phyloP scores from a whole-genome alignment of 2,797 vertebrate genomes.

The Pipistrellus nathusii region DNA sequence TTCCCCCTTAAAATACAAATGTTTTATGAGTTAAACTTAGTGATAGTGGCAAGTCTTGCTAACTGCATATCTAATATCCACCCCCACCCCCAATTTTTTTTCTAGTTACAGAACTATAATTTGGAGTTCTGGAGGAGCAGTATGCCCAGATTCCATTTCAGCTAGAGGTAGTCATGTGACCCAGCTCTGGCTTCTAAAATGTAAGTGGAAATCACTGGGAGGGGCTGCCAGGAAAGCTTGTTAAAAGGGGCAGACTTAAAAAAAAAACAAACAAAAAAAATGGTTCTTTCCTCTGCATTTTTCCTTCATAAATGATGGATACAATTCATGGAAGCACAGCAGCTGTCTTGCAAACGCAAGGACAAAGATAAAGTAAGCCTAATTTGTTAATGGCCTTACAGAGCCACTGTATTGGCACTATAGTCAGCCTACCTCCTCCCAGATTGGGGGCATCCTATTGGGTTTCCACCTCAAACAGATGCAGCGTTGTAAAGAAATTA shows the following conservation, averaged over 20 bases:
- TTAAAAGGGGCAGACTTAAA: not conserved
- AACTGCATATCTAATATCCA: not conserved
- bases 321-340: not conserved
- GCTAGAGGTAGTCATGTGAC: not conserved
- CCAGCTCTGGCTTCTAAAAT: not conserved
- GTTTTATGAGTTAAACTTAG: not conserved
- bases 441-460: not conserved
- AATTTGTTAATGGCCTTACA: not conserved
- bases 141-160: slow-evolving; percentile 44
- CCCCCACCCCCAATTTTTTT: not conserved
- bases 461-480: not conserved
- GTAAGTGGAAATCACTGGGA: not conserved
- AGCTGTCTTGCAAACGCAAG: slow-evolving; percentile 14
- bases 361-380: not conserved
- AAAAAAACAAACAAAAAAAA: too few relatives aligned
- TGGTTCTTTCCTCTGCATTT: not conserved
- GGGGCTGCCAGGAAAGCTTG: not conserved
- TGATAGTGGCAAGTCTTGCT: slow-evolving; percentile 32
- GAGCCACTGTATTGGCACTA: not conserved
- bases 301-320: slow-evolving; percentile 29
- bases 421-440: not conserved
- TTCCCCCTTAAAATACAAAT: slow-evolving; percentile 40
- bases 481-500: not conserved
- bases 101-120: slow-evolving; percentile 36
- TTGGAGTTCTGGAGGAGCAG: not conserved